These are phyloP conservation scores for Odocoileus hemionus DNA, from an alignment of 2,113 vertebrate species.

Conservation along the genomic window DNA sequence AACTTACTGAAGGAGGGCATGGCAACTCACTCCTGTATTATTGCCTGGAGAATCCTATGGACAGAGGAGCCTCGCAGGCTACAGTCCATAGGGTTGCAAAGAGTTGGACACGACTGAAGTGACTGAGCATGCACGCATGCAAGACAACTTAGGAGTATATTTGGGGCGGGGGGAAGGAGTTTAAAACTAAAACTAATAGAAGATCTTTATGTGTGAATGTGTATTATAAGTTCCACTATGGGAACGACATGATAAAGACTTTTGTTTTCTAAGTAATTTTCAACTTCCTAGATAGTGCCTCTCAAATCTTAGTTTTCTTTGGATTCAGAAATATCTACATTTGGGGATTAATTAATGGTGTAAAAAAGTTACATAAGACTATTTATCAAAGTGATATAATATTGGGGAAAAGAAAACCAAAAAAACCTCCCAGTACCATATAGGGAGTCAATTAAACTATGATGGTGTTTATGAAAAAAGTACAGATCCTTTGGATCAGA, in stretches of 20 bases:
- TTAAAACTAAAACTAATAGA: not conserved
- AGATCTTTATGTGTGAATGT: not conserved
- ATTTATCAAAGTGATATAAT: not conserved
- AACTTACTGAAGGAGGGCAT: not conserved
- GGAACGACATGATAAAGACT: not conserved
- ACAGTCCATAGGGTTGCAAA: not conserved
- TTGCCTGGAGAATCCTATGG: not conserved
- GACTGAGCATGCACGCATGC: not conserved
- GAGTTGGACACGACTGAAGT: not conserved
- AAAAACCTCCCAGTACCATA: not conserved
- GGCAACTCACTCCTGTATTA: not conserved
- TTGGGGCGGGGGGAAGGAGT: not conserved
- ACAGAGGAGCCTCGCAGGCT: not conserved
- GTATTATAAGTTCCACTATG: not conserved
- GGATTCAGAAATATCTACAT: constrained; percentile 19
- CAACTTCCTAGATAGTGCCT: not conserved
- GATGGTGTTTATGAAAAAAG: not conserved
- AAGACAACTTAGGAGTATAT: not conserved
- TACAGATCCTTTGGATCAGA: not conserved
- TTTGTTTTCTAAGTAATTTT: not conserved
- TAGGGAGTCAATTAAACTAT: not conserved
- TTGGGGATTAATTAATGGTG: not conserved
- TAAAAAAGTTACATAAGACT: not conserved
- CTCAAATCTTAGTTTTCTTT: constrained; percentile 4
- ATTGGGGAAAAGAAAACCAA: not conserved